Evolutionary conservation across 2,888 invertebrate species (phyloP).

Genomic region (Rambutsinella grinnellia): DNA sequence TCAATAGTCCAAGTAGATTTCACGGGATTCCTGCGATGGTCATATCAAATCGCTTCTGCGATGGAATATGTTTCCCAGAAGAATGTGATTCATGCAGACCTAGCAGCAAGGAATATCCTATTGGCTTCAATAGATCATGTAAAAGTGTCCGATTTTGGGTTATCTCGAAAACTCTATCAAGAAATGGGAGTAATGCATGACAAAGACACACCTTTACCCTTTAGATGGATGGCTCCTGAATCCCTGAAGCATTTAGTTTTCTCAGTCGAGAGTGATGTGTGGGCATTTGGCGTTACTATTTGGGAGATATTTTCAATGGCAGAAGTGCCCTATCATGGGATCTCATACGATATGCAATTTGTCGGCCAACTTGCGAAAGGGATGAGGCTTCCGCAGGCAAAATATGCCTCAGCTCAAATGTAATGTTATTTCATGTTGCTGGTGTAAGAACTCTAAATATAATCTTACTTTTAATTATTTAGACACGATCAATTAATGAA

Average conservation of each 20-base stretch:
- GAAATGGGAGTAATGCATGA: constrained; percentile 22
- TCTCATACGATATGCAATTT: constrained; percentile 27
- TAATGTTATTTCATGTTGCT: constrained; percentile 5
- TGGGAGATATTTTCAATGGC: constrained; percentile 43
- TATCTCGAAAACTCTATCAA: constrained; percentile 39
- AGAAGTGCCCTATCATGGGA: constrained; percentile 37
- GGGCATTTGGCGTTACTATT: constrained; percentile 20
- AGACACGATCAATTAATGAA: constrained; percentile 19
- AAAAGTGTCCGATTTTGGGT: constrained; percentile 42
- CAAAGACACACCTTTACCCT: constrained; percentile 35
- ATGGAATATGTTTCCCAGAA: constrained; percentile 33
- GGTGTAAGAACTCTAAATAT: neutral
- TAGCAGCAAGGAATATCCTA: constrained; percentile 32
- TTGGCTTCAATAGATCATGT: constrained; percentile 14
- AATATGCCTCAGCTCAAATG: constrained; percentile 13
- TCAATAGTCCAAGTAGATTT: neutral
- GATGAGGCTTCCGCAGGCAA: constrained; percentile 14
- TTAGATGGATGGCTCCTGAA: constrained; percentile 41
- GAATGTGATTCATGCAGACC: constrained; percentile 37
- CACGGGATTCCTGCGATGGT: constrained; percentile 13
- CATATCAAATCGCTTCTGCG: constrained; percentile 37
- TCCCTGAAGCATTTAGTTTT: constrained; percentile 19
- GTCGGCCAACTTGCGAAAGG: constrained; percentile 11
- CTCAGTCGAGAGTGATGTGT: constrained; percentile 31
- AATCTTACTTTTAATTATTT: no score